Percentiles rank a stretch among this genome's conserved stretches.
Evolutionary conservation across 2,113 vertebrate species (phyloP).

Genomic region (Prunella himalayana): DNA sequence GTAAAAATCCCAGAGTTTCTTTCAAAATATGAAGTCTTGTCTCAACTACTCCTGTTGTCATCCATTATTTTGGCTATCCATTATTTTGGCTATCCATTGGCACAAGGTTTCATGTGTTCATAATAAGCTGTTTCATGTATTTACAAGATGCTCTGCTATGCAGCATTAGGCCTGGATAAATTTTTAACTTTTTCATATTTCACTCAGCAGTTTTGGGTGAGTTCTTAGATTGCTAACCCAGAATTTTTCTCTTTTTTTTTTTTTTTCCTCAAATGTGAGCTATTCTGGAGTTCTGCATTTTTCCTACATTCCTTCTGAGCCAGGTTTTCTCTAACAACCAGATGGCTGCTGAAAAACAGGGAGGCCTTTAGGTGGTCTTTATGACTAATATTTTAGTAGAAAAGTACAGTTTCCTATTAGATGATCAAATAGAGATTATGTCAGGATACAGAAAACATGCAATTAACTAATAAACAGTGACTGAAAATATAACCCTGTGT

Average conservation of each 20-base stretch:
- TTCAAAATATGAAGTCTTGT: neutral
- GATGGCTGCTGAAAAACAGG: slow-evolving; percentile 20
- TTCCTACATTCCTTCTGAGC: neutral
- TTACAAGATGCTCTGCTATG: neutral
- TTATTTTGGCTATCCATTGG: neutral
- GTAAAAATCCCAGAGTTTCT: neutral
- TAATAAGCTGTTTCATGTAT: neutral
- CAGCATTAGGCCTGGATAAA: neutral
- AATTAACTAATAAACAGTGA: neutral
- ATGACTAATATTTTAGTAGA: slow-evolving; percentile 33
- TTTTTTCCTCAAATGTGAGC: neutral
- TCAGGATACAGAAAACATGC: neutral
- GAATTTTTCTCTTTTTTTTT: neutral
- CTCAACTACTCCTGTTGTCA: neutral
- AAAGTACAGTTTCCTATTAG: neutral
- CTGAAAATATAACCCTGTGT: neutral
- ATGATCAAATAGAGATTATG: neutral
- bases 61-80: neutral
- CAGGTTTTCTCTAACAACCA: slow-evolving; percentile 17
- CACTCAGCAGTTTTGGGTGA: neutral
- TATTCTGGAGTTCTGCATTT: neutral
- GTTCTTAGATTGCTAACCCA: neutral
- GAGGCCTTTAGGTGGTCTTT: neutral
- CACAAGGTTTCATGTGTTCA: neutral
- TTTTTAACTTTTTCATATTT: neutral